Evolutionary conservation across 1,140 invertebrate species (phyloP).

Genomic region (Drosophila takahashii): DNA sequence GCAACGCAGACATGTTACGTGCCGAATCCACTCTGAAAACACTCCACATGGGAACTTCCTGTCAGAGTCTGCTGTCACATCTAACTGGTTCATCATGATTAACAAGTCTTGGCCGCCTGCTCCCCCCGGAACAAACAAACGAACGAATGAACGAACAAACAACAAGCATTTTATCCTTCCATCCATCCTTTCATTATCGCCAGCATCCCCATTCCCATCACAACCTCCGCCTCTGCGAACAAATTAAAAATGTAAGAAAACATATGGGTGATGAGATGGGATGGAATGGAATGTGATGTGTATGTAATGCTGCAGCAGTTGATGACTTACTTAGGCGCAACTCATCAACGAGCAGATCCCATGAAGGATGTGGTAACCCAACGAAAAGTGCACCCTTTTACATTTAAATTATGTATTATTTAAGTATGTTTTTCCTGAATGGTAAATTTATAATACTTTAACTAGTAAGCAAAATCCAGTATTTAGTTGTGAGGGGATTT

Average conservation of each 20-base stretch:
- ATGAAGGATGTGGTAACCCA: neutral
- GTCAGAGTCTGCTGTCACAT: slow-evolving; percentile 37
- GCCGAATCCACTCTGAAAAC: slow-evolving; percentile 2
- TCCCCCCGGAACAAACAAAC: neutral
- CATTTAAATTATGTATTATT: no score
- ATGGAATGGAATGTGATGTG: no score
- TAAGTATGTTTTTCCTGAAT: no score
- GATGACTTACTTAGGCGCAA: slow-evolving; percentile 5
- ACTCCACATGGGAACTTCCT: slow-evolving; percentile 19
- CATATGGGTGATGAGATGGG: slow-evolving; percentile 20
- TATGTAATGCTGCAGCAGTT: slow-evolving; percentile 6
- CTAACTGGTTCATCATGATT: slow-evolving; percentile 81
- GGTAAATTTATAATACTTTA: no score
- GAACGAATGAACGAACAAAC: neutral
- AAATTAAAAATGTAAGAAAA: slow-evolving; percentile 64
- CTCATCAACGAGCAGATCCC: neutral
- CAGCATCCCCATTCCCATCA: neutral
- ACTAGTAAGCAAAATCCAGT: no score
- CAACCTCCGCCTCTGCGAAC: slow-evolving; percentile 8
- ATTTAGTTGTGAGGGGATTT: neutral
- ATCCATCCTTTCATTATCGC: slow-evolving; percentile 21
- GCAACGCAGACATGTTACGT: neutral
- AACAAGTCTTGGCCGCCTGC: slow-evolving; percentile 49
- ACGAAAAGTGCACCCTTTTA: neutral
- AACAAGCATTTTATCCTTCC: neutral